Percentiles rank a stretch among this genome's conserved stretches.
Conservation (phyloP, 2,797 vertebrate species). For the Hyperoplus immaculatus region DNA sequence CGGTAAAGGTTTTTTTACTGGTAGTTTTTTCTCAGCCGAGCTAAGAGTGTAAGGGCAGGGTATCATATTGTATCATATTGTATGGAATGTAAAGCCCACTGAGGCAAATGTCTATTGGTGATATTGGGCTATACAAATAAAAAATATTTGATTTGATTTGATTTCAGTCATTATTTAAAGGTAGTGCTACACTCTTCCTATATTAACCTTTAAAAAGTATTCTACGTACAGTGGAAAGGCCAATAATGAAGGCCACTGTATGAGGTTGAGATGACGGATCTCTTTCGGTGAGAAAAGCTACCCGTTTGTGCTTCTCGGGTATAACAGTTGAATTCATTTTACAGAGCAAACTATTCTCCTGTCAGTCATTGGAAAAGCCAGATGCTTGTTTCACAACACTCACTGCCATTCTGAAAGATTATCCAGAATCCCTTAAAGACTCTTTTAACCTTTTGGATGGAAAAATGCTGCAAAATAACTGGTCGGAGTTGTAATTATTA, state of each 20-base stretch:
- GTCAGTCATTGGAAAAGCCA: neutral
- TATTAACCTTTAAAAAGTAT: neutral
- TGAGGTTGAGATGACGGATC: neutral
- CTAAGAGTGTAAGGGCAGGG: no score
- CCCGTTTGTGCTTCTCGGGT: neutral
- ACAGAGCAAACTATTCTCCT: neutral
- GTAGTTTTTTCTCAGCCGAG: no score
- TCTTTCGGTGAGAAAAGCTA: neutral
- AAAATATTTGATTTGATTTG: no score
- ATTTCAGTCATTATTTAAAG: neutral
- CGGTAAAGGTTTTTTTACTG: no score
- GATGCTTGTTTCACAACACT: neutral
- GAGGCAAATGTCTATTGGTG: no score
- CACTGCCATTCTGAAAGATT: neutral
- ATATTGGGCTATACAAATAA: no score
- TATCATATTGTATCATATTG: no score
- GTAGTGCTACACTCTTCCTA: neutral
- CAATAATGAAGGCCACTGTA: neutral
- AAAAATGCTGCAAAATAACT: neutral
- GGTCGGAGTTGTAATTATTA: neutral
- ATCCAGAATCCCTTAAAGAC: constrained; percentile 2
- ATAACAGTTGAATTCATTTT: neutral
- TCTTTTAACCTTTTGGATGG: neutral
- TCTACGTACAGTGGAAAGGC: neutral
- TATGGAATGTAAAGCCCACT: no score